These are phyloP conservation scores for Oligia fasciuncula DNA, from an alignment of 2,888 invertebrate species.

Conservation along the genomic window DNA sequence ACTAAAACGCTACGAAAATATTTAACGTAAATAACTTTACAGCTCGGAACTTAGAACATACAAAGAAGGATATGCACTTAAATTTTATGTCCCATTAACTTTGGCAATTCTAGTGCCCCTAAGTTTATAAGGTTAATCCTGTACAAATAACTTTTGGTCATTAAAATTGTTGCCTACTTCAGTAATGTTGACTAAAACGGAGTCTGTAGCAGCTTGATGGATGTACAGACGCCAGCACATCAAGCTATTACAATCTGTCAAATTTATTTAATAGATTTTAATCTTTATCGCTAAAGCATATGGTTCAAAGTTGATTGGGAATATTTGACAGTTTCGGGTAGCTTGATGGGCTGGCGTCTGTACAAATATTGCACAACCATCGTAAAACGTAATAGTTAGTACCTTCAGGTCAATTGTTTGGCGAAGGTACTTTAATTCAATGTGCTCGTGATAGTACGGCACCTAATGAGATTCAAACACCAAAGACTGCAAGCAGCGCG, in stretches of 20 bases:
- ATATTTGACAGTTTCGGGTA: no score
- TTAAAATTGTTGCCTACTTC: conserved; percentile 35
- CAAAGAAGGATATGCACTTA: conserved; percentile 28
- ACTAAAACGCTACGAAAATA: conserved; percentile 25
- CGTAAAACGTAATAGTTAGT: conserved; percentile 26
- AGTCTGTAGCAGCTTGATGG: conserved; percentile 14
- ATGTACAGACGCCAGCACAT: background rate
- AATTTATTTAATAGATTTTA: no score
- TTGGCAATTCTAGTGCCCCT: conserved; percentile 10
- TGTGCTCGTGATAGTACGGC: background rate
- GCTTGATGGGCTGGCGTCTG: no score
- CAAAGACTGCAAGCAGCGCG: background rate
- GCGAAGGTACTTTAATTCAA: background rate
- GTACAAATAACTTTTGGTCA: conserved; percentile 35
- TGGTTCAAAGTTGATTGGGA: no score
- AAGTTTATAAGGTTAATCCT: conserved; percentile 39
- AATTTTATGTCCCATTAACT: conserved; percentile 21
- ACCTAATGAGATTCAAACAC: background rate
- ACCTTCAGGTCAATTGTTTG: conserved; percentile 5
- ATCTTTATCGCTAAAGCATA: no score
- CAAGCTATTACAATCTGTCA: no score
- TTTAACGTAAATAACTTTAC: conserved; percentile 13
- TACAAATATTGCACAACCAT: background rate
- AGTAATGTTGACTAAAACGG: background rate
- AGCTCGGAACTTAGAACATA: conserved; percentile 13